phyloP scores from a whole-genome alignment of 2,797 vertebrate genomes.

The Myotis pilosus region DNA sequence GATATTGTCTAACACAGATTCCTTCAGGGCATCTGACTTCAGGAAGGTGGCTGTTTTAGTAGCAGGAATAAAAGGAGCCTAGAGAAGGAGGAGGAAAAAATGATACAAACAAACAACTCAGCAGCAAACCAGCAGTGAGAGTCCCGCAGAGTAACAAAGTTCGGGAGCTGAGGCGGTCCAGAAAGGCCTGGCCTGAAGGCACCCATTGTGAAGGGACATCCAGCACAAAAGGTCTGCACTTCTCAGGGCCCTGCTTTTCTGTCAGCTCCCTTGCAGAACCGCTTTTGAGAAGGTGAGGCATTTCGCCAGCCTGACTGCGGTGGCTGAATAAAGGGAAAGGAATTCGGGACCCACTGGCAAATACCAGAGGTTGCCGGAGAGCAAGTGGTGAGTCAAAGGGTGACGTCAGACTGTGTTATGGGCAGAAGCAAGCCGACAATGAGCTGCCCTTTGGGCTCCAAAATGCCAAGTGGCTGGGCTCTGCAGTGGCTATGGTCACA shows the following conservation, averaged over 20 bases:
- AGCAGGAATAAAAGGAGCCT: background rate
- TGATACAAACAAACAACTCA: background rate
- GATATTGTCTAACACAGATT: background rate
- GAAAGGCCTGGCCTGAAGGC: background rate
- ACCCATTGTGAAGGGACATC: background rate
- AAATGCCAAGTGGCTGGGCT: background rate
- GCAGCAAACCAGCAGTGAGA: background rate
- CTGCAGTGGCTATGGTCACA: background rate
- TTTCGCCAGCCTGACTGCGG: background rate
- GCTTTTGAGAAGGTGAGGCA: slow-evolving; percentile 35
- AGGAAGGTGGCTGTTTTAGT: background rate
- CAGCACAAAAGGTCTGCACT: background rate
- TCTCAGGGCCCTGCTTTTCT: background rate
- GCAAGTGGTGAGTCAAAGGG: slow-evolving; percentile 48
- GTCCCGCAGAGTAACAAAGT: background rate
- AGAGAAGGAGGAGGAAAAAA: background rate
- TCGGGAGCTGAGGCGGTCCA: background rate
- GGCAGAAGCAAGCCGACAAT: background rate
- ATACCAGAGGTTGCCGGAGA: slow-evolving; percentile 46
- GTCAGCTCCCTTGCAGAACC: background rate
- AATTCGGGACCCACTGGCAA: background rate
- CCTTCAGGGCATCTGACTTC: background rate
- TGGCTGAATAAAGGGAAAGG: slow-evolving; percentile 33
- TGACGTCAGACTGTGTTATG: slow-evolving; percentile 37
- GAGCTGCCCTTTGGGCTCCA: background rate